A percentile compares a stretch with the other conserved stretches of the same genome.
Conservation (phyloP, 2,113 vertebrate genomes). For the Osmerus mordax region DNA sequence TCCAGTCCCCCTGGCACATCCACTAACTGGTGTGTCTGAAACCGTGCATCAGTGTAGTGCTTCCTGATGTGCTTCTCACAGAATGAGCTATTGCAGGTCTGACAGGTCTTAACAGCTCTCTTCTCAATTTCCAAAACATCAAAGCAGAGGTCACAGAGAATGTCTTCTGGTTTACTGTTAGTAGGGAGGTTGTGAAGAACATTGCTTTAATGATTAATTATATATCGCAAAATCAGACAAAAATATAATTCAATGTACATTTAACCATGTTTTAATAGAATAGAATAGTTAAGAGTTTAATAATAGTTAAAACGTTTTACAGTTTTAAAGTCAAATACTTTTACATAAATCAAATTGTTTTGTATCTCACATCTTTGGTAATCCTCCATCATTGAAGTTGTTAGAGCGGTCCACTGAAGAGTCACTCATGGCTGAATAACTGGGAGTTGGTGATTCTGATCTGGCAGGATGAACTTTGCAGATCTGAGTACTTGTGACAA, state of each 20-base stretch:
- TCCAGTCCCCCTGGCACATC: neutral
- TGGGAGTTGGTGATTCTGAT: neutral
- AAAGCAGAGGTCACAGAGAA: conserved; percentile 13
- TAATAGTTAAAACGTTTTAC: too few species aligned
- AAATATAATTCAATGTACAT: too few species aligned
- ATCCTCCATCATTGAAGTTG: neutral
- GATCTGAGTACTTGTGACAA: too few species aligned
- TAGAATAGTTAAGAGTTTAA: too few species aligned
- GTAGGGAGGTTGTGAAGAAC: neutral
- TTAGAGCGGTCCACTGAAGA: neutral
- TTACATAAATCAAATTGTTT: too few species aligned
- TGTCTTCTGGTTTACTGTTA: neutral
- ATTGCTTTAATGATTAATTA: too few species aligned
- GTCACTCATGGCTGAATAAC: neutral
- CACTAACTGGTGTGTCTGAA: neutral
- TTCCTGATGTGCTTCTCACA: neutral
- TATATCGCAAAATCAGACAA: too few species aligned
- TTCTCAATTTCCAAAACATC: neutral
- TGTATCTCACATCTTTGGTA: too few species aligned
- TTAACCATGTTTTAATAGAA: too few species aligned
- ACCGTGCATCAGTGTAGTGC: neutral
- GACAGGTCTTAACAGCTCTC: conserved; percentile 30
- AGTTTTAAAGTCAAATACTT: too few species aligned
- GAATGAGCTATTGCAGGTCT: conserved; percentile 26
- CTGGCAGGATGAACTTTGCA: neutral